A percentile compares a stretch with the other conserved stretches of the same genome.
Conservation (phyloP, 2,113 vertebrate species). For the Pterocles burchelli region DNA sequence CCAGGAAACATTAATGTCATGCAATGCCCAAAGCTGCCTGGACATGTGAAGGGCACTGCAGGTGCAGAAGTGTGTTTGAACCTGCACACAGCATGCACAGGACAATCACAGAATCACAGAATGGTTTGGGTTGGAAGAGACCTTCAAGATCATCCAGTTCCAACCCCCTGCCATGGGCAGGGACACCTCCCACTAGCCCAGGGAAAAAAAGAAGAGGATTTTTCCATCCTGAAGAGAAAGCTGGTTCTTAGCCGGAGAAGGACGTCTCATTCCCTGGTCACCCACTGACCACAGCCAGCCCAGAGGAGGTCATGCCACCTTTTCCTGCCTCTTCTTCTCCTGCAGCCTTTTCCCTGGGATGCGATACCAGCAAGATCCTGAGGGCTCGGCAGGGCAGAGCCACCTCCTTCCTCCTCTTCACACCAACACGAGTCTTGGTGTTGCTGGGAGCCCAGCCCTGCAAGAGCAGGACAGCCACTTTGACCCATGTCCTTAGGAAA, state of each 20-base stretch:
- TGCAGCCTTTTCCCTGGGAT: background rate
- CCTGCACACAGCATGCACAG: background rate
- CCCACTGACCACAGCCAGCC: background rate
- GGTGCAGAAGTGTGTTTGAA: background rate
- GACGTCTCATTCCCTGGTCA: background rate
- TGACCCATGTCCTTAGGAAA: background rate
- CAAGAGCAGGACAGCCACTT: background rate
- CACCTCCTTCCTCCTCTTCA: background rate
- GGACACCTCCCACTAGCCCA: too few species aligned
- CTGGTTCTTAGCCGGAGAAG: background rate
- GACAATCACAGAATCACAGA: too few species aligned
- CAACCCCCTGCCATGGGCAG: too few species aligned
- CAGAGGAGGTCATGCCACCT: background rate
- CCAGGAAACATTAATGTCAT: background rate
- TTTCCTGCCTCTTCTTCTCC: background rate
- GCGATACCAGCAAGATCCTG: background rate
- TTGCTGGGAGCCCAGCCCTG: background rate
- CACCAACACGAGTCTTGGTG: background rate
- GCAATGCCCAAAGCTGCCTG: background rate
- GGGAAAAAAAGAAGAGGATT: fast-evolving
- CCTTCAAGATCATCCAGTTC: too few species aligned
- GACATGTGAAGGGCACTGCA: background rate
- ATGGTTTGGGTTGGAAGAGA: too few species aligned
- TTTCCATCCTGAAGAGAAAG: background rate
- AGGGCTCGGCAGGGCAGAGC: background rate